phyloP scores from a whole-genome alignment of 2,113 vertebrate genomes.

The Zosterops hypoxanthus region DNA sequence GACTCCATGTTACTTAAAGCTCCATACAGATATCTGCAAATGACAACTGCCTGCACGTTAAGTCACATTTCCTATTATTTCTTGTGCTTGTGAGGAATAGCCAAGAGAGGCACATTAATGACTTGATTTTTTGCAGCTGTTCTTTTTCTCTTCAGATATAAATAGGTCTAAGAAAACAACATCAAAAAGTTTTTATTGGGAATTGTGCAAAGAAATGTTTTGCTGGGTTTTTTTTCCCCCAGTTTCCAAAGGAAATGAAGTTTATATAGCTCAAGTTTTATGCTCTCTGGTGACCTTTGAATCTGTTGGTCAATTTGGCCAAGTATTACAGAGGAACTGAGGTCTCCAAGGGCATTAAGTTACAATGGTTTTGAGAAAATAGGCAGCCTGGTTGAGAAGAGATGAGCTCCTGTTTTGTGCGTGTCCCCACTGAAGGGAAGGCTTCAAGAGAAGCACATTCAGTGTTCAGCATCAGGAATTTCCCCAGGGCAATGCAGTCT shows the following conservation, averaged over 20 bases:
- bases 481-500: neutral
- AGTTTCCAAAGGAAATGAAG: slow-evolving; percentile 49
- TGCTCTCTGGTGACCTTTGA: slow-evolving; percentile 25
- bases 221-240: neutral
- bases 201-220: slow-evolving; percentile 40
- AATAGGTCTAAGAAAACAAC: slow-evolving; percentile 42
- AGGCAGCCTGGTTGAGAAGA: neutral
- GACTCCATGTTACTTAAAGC: neutral
- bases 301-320: slow-evolving; percentile 19
- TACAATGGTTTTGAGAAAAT: neutral
- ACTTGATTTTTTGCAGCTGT: slow-evolving; percentile 52
- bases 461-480: neutral
- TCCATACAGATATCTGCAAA: neutral
- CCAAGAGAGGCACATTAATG: slow-evolving; percentile 25
- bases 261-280: slow-evolving; percentile 27
- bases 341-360: neutral
- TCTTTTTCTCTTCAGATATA: slow-evolving; percentile 40
- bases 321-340: neutral
- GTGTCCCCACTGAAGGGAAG: neutral
- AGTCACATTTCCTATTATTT: slow-evolving; percentile 13
- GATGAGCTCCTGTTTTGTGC: neutral
- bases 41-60: neutral
- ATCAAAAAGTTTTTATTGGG: slow-evolving; percentile 36
- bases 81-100: neutral
- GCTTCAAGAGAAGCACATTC: neutral